Base-by-base conservation (phyloP, 2,113 vertebrate species). In the Peucedramus taeniatus region DNA sequence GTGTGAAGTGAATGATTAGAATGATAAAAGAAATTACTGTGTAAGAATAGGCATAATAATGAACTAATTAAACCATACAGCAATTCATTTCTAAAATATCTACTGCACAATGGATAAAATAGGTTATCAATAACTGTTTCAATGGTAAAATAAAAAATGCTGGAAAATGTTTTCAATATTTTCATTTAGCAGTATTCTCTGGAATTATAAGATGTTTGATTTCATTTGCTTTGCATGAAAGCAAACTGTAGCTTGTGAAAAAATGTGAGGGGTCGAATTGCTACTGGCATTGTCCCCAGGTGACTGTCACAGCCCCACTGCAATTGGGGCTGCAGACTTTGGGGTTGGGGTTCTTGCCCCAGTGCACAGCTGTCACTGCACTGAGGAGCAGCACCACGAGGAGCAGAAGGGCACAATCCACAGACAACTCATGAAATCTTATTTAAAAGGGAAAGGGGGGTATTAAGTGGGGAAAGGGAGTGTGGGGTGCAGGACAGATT, bases 21-120 rank as follows among this genome's bases (percentile, higher is more conserved):
- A 96, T 95, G 95, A 97, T 94, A 97, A 96, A 97, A 97, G 95
- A 97, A 92, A 84, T 88, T 95, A 91, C 95, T 37, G 5, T 95
- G 93, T 95, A 94, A 97, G 97, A 96, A 97, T 93, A 97, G 96
- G 96, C 94, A 95, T 96, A 93, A 91, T 97, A 94, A 92, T 97
- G 95, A 97, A 96, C 94, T 96, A 95, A 97, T 97, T 96, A 97
- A 97, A 96, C 84, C 84, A 94, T 91, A 91, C 94, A 95, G 96
- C 96, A 95, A 94, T 95, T 90, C 96, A 91, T 96, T 96, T 97
- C 96, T 96, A 93, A 97, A 96, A 96, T 93, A 94, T 96, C 94
- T 92, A 2, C 95, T 94, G 92, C 96, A 96, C 96, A 97, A 96
- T 97, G 96, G 90, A 95, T 96, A 94, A 93, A 96, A 97, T 96